phyloP scores from a whole-genome alignment of 1,140 invertebrate species.

The Drosophila biarmipes region DNA sequence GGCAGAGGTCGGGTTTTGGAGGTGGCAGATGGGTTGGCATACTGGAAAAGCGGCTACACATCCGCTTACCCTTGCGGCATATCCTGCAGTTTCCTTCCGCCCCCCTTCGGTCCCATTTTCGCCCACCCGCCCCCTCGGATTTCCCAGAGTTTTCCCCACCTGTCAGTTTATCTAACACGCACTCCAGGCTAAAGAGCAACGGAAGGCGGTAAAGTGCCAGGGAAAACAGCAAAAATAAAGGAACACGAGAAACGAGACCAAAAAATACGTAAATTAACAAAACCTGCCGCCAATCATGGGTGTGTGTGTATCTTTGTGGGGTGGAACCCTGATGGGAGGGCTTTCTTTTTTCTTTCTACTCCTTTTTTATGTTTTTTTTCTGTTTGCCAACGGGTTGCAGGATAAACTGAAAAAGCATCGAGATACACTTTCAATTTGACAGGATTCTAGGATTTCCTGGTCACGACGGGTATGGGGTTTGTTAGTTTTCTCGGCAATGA shows the following conservation, averaged over 20 bases:
- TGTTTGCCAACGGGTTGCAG: slow-evolving; percentile 5
- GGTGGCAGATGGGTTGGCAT: slow-evolving; percentile 39
- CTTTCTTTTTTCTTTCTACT: neutral
- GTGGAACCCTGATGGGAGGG: slow-evolving; percentile 6
- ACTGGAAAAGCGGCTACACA: slow-evolving; percentile 58
- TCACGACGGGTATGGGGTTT: neutral
- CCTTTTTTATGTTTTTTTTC: neutral
- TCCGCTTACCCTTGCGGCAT: slow-evolving; percentile 78
- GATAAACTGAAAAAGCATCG: slow-evolving; percentile 16
- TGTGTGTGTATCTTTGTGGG: slow-evolving; percentile 3
- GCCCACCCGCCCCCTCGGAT: too few species aligned
- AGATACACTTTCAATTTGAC: slow-evolving; percentile 30
- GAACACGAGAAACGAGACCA: slow-evolving; percentile 1
- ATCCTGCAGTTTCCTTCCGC: slow-evolving; percentile 70
- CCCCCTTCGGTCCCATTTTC: neutral
- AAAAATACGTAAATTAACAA: slow-evolving; percentile 75
- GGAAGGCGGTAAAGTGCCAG: slow-evolving; percentile 27
- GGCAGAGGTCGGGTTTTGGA: slow-evolving; percentile 13
- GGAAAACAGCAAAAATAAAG: slow-evolving; percentile 20
- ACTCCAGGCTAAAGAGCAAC: slow-evolving; percentile 49
- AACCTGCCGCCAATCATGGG: slow-evolving; percentile 76
- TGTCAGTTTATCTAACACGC: slow-evolving; percentile 80
- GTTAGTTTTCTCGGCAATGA: neutral
- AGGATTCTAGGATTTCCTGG: slow-evolving; percentile 20
- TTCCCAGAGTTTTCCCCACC: slow-evolving; percentile 24